Percentiles rank a stretch among this genome's conserved stretches.
Conservation (phyloP, 2,797 vertebrate genomes). For the Sylvilagus floridanus region DNA sequence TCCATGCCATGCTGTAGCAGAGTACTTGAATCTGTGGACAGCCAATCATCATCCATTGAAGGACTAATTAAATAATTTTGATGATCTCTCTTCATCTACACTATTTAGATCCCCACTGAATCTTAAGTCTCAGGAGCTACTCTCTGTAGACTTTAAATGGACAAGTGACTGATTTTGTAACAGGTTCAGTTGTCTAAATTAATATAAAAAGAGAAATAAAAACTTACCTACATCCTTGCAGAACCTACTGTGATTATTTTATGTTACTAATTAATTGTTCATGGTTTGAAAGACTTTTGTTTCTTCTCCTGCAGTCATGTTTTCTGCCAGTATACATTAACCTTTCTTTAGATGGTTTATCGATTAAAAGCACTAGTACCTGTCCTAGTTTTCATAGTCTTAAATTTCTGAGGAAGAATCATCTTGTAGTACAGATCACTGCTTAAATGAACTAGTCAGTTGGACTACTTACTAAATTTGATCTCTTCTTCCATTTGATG, state of each 20-base stretch:
- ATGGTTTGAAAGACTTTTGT: neutral
- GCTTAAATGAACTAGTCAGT: neutral
- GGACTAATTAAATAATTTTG: neutral
- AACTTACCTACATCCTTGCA: neutral
- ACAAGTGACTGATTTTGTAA: neutral
- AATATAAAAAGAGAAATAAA: neutral
- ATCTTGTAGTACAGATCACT: neutral
- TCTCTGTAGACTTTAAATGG: neutral
- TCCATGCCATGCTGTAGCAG: neutral
- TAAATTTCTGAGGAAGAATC: neutral
- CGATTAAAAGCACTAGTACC: neutral
- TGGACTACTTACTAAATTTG: neutral
- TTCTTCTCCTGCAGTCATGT: neutral
- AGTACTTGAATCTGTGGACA: neutral
- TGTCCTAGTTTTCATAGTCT: neutral
- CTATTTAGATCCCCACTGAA: slow-evolving; percentile 11
- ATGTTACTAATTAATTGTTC: neutral
- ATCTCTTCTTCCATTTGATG: neutral
- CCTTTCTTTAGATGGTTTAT: neutral
- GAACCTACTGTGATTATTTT: neutral
- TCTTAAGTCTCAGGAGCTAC: neutral
- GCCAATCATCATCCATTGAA: neutral
- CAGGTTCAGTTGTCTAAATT: neutral
- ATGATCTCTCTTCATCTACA: neutral
- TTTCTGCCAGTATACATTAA: neutral